phyloP scores from a whole-genome alignment of 2,888 invertebrate genomes.

The Coleophora flavipennella region DNA sequence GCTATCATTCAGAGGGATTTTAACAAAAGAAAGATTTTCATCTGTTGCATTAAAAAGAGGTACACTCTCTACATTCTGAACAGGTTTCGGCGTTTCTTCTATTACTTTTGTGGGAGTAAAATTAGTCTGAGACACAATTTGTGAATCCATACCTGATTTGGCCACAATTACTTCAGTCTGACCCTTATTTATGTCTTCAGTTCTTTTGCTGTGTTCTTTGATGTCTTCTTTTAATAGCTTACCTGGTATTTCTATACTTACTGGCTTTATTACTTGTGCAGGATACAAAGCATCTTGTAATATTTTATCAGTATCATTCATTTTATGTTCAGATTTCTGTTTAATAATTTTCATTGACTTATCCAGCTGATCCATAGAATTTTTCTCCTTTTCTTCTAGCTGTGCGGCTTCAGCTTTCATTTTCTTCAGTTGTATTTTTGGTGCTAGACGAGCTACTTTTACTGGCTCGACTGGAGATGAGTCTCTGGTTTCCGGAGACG shows the following conservation, averaged over 20 bases:
- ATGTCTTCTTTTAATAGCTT: constrained; percentile 1
- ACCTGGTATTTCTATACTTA: constrained; percentile 24
- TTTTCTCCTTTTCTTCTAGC: constrained; percentile 39
- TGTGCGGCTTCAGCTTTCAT: constrained; percentile 64
- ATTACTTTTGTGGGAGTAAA: no score
- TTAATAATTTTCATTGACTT: constrained; percentile 10
- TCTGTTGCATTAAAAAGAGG: no score
- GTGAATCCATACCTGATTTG: no score
- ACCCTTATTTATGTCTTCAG: no score
- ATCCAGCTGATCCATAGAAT: constrained; percentile 10
- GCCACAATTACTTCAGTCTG: no score
- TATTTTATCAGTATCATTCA: constrained; percentile 10
- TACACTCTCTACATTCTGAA: no score
- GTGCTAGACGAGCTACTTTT: constrained; percentile 68
- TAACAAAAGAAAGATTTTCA: no score
- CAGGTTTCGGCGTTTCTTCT: no score
- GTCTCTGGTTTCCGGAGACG: constrained; percentile 52
- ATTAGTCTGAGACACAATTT: no score
- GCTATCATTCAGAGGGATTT: no score
- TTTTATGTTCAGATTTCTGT: constrained; percentile 13
- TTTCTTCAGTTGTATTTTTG: constrained; percentile 66
- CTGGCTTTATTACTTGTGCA: constrained; percentile 45
- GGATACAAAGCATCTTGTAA: constrained; percentile 39
- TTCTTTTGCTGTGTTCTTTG: no score
- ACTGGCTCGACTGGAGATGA: constrained; percentile 65